Conservation (phyloP, 2,888 invertebrate species). For the Nymphalis urticae region DNA sequence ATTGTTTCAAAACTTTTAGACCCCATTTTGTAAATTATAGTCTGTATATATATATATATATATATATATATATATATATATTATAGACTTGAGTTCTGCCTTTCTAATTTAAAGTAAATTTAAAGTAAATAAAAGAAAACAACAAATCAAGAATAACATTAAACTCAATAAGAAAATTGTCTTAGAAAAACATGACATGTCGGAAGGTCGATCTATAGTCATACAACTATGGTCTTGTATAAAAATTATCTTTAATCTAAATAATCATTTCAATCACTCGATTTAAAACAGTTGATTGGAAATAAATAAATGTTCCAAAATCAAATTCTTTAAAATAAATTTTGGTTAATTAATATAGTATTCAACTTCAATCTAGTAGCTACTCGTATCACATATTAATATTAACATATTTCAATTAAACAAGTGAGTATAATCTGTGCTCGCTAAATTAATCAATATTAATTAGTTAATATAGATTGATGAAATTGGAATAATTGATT, state of each 20-base stretch:
- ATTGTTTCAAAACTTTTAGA: background rate
- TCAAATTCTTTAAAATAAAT: background rate
- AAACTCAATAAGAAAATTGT: background rate
- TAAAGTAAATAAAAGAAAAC: too few relatives aligned
- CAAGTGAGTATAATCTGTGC: conserved; percentile 20
- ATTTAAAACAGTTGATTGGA: too few relatives aligned
- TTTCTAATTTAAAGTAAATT: too few relatives aligned
- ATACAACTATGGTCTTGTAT: too few relatives aligned
- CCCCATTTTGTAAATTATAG: background rate
- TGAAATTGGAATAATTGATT: conserved; percentile 13
- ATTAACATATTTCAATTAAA: conserved; percentile 28
- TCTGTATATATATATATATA: too few relatives aligned
- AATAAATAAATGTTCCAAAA: too few relatives aligned
- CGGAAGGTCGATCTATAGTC: too few relatives aligned
- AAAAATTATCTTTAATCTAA: too few relatives aligned
- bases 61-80: too few relatives aligned
- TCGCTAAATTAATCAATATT: conserved; percentile 27
- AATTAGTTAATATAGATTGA: conserved; percentile 24
- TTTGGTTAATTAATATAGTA: background rate
- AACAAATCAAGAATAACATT: too few relatives aligned
- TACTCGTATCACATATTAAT: background rate
- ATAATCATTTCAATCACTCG: too few relatives aligned
- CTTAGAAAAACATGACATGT: too few relatives aligned
- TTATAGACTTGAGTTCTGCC: background rate
- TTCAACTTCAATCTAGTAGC: background rate